Conservation (phyloP, 2,797 vertebrate genomes). For the Oophaga sylvatica region DNA sequence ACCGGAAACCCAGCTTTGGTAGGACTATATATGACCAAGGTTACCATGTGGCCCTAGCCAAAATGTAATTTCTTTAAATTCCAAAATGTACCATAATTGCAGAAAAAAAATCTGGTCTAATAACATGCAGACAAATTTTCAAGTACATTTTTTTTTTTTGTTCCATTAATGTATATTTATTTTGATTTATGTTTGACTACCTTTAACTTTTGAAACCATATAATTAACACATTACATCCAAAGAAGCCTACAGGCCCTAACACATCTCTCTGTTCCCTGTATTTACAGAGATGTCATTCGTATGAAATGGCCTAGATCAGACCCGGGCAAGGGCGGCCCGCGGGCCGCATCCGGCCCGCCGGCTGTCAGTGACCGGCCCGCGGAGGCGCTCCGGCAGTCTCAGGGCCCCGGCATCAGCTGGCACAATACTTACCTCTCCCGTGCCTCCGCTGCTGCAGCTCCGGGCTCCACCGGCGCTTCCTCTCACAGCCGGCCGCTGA, state of each 20-base stretch:
- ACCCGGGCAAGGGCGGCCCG: too few species aligned
- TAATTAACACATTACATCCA: conserved; percentile 9
- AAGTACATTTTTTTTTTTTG: neutral
- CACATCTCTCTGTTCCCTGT: neutral
- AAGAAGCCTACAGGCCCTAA: conserved; percentile 9
- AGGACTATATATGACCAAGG: too few species aligned
- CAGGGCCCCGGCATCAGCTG: too few species aligned
- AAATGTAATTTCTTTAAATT: neutral
- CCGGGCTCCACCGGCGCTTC: too few species aligned
- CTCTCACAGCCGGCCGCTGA: too few species aligned
- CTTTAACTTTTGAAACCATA: conserved; percentile 6
- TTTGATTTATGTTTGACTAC: neutral
- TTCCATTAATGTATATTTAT: neutral
- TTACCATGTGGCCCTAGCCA: too few species aligned
- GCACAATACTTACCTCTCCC: too few species aligned
- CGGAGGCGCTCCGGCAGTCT: too few species aligned
- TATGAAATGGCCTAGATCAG: neutral
- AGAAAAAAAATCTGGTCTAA: neutral
- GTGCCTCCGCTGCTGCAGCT: too few species aligned
- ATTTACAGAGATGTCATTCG: conserved; percentile 4
- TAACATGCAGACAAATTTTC: neutral
- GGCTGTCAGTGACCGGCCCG: too few species aligned
- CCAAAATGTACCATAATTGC: neutral
- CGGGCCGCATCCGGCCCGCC: too few species aligned
- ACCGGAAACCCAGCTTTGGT: too few species aligned